phyloP scores from a whole-genome alignment of 2,888 invertebrate genomes.

The Acleris sparsana region DNA sequence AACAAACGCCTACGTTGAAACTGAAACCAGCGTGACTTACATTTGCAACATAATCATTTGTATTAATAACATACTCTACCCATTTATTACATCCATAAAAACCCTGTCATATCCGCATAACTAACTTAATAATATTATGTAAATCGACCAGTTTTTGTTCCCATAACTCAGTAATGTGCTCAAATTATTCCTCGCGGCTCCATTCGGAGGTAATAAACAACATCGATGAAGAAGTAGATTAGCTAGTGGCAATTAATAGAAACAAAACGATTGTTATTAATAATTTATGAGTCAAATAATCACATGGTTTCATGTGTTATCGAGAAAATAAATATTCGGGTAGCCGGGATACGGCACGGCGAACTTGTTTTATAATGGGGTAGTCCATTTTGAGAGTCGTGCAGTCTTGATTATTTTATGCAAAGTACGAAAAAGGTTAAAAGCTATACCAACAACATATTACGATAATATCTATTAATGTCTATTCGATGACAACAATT shows the following conservation, averaged over 20 bases:
- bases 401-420: background rate
- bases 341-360: conserved; percentile 38
- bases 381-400: conserved; percentile 41
- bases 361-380: conserved; percentile 24
- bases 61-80: conserved; percentile 8
- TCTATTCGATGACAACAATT: too few species aligned
- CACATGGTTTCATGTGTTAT: conserved; percentile 46
- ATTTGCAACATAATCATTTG: conserved; percentile 5
- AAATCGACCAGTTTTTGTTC: conserved; percentile 47
- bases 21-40: conserved; percentile 1
- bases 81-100: conserved; percentile 11
- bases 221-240: conserved; percentile 53
- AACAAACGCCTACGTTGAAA: background rate
- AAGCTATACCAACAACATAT: too few species aligned
- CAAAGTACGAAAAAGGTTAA: too few species aligned
- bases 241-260: conserved; percentile 44
- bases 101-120: conserved; percentile 40
- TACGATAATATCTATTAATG: too few species aligned
- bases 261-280: conserved; percentile 48
- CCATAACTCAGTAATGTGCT: conserved; percentile 50
- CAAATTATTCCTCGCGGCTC: conserved; percentile 45
- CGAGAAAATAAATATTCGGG: conserved; percentile 46
- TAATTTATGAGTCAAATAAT: conserved; percentile 56
- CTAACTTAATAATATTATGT: conserved; percentile 43
- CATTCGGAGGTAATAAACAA: conserved; percentile 52